These are phyloP conservation scores for Orussus abietinus DNA, from an alignment of 1,140 invertebrate genomes.

Conservation along the genomic window DNA sequence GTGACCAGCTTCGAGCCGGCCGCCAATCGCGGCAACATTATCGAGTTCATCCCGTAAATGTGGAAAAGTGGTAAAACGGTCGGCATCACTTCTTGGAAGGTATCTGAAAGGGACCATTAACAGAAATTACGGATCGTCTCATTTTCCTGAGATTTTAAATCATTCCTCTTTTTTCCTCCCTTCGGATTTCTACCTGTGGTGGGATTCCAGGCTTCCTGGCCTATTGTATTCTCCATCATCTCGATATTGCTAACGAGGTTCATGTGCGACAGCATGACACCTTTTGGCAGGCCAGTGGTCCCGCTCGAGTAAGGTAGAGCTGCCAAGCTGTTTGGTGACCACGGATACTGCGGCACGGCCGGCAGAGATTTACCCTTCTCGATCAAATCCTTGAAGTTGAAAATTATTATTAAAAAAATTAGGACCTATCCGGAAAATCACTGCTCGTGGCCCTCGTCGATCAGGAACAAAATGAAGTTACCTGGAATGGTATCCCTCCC, in stretches of 20 bases:
- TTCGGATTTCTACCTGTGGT: constrained; percentile 31
- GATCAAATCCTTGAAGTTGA: constrained; percentile 37
- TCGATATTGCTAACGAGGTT: constrained; percentile 70
- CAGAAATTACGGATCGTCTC: no score
- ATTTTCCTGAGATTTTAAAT: no score
- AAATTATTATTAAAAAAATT: no score
- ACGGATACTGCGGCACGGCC: constrained; percentile 15
- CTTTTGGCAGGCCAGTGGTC: constrained; percentile 88
- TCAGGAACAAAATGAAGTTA: no score
- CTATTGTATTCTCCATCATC: constrained; percentile 51
- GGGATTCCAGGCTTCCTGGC: constrained; percentile 22
- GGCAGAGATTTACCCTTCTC: constrained; percentile 37
- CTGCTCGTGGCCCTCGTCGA: no score
- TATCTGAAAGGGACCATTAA: constrained; percentile 47
- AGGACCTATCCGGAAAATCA: no score
- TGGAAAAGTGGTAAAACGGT: constrained; percentile 80
- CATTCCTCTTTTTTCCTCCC: not conserved
- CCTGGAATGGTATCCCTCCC: constrained; percentile 38
- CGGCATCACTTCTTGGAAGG: constrained; percentile 55
- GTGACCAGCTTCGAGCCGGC: constrained; percentile 68
- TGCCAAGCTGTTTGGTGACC: constrained; percentile 51
- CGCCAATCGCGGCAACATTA: constrained; percentile 57
- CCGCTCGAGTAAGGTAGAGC: constrained; percentile 76
- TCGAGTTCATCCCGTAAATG: constrained; percentile 69
- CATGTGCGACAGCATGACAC: constrained; percentile 79